Conservation (phyloP, 2,797 vertebrate species). For the Pangasius macronema region DNA sequence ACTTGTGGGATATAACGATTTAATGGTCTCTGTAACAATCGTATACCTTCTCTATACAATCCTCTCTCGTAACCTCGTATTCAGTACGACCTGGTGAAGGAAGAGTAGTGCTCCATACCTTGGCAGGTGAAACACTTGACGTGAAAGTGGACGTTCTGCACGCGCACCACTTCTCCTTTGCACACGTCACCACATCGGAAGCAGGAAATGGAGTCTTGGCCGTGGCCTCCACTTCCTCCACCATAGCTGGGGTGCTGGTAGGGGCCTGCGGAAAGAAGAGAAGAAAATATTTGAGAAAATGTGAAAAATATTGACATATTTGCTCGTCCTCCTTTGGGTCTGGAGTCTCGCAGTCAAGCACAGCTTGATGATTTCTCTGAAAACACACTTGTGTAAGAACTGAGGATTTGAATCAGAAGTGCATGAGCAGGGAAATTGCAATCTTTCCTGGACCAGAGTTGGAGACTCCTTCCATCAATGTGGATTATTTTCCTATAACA, state of each 20-base stretch:
- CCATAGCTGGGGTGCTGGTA: constrained; percentile 77
- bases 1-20: background rate
- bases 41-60: background rate
- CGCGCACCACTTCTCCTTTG: constrained; percentile 93
- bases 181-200: constrained; percentile 89
- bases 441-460: background rate
- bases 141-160: constrained; percentile 95
- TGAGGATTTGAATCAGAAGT: background rate
- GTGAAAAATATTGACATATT: background rate
- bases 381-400: background rate
- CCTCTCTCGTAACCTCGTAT: background rate
- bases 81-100: background rate
- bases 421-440: background rate
- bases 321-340: background rate
- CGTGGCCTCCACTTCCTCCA: constrained; percentile 62
- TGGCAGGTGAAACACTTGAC: constrained; percentile 97
- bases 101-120: constrained; percentile 75
- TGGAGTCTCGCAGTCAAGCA: background rate
- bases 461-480: background rate
- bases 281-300: background rate
- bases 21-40: background rate
- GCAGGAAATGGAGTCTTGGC: constrained; percentile 82
- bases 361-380: background rate
- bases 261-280: constrained; percentile 74
- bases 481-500: background rate